phyloP scores from a whole-genome alignment of 2,113 vertebrate species.

The Catharus fuscescens region DNA sequence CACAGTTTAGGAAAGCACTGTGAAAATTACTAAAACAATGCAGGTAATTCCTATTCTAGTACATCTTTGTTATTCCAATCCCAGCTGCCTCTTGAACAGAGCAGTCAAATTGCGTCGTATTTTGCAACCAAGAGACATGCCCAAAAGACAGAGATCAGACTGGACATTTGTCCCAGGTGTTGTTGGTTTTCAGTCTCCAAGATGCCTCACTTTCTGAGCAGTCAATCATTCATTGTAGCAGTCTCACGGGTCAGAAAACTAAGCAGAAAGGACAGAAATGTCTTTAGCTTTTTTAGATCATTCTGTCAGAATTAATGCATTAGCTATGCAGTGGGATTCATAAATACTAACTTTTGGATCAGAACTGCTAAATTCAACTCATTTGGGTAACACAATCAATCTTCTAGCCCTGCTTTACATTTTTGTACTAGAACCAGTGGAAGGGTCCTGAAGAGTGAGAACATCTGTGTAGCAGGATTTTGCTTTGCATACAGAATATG shows the following conservation, averaged over 20 bases:
- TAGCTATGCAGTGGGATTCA: background rate
- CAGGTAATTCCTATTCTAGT: slow-evolving; percentile 31
- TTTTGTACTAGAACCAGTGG: background rate
- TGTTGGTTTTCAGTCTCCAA: background rate
- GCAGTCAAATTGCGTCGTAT: background rate
- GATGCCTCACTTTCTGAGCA: background rate
- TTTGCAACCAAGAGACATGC: slow-evolving; percentile 29
- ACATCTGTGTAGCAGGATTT: background rate
- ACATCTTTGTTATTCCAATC: slow-evolving; percentile 49
- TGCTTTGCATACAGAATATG: background rate
- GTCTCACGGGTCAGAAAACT: background rate
- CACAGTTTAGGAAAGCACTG: background rate
- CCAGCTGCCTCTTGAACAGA: background rate
- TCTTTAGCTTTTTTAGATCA: background rate
- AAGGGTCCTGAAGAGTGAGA: background rate
- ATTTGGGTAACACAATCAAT: background rate
- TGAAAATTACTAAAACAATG: slow-evolving; percentile 21
- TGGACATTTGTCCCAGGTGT: background rate
- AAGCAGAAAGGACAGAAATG: background rate
- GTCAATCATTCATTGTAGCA: background rate
- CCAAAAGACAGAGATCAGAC: slow-evolving; percentile 2
- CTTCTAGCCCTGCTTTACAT: background rate
- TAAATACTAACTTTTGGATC: background rate
- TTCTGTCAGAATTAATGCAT: background rate
- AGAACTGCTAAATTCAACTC: background rate